Percentiles rank a stretch among this genome's conserved stretches.
Evolutionary conservation across 2,888 invertebrate species (phyloP).

Genomic region (Torymus tubicola): DNA sequence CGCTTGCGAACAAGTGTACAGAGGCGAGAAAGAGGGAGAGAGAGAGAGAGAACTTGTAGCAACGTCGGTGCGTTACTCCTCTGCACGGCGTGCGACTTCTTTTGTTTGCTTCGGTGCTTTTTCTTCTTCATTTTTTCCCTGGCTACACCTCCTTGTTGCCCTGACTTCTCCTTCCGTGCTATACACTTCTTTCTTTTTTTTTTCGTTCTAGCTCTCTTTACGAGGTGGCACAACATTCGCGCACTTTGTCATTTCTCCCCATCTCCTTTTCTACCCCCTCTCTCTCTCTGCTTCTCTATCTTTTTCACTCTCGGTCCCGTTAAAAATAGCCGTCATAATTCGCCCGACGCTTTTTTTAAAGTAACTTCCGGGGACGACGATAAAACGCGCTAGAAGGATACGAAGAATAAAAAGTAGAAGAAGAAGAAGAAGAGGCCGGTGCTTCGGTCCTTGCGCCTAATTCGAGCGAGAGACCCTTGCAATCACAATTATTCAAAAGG

Average conservation of each 20-base stretch:
- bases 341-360: conserved; percentile 27
- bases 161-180: background rate
- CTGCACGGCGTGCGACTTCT: background rate
- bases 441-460: background rate
- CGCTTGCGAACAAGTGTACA: too few relatives aligned
- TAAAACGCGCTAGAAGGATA: background rate
- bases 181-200: too few relatives aligned
- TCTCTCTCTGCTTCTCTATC: conserved; percentile 11
- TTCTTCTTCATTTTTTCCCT: too few relatives aligned
- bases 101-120: too few relatives aligned
- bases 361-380: conserved; percentile 29
- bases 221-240: background rate
- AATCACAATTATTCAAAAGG: conserved; percentile 34
- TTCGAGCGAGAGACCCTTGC: background rate
- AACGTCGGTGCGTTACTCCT: background rate
- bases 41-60: background rate
- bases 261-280: background rate
- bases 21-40: background rate
- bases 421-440: background rate
- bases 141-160: too few relatives aligned
- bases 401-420: too few relatives aligned
- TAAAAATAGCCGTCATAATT: conserved; percentile 49
- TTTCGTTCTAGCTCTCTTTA: too few relatives aligned
- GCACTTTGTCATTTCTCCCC: background rate
- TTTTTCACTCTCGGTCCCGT: conserved; percentile 23